Evolutionary conservation across 2,888 invertebrate genomes (phyloP).

Genomic region (Muscina levida): DNA sequence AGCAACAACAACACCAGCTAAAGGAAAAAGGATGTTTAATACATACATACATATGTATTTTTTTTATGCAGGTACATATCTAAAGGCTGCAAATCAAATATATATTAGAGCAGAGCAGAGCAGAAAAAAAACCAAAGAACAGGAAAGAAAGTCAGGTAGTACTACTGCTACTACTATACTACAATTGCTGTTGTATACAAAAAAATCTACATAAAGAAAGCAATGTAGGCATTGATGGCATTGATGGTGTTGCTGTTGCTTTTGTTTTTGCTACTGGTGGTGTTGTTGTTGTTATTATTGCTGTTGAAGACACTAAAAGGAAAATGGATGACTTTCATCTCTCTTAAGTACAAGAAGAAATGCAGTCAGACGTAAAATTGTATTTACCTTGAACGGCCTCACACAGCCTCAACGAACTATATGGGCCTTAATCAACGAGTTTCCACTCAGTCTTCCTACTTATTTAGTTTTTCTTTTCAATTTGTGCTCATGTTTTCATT

Average conservation of each 20-base stretch:
- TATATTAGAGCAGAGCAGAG: constrained; percentile 3
- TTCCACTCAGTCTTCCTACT: too few species aligned
- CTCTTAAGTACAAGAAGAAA: constrained; percentile 13
- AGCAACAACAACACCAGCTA: too few species aligned
- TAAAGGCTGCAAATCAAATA: background rate
- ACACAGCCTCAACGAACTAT: constrained; percentile 3
- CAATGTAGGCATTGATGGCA: background rate
- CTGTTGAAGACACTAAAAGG: background rate
- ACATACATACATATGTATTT: background rate
- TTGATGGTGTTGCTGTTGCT: background rate
- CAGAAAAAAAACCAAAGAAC: constrained; percentile 3
- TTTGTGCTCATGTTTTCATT: background rate
- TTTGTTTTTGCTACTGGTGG: too few species aligned
- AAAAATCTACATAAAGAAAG: background rate
- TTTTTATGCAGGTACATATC: background rate
- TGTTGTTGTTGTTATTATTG: too few species aligned
- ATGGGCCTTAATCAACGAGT: constrained; percentile 38
- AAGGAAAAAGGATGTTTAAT: constrained; percentile 19
- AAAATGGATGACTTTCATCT: constrained; percentile 18
- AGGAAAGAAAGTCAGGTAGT: background rate
- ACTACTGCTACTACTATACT: too few species aligned
- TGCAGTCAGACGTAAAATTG: constrained; percentile 47
- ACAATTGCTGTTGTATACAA: too few species aligned
- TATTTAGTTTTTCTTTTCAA: background rate
- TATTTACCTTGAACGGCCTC: constrained; percentile 35